Conservation (phyloP, 2,888 invertebrate species). For the Harpalus rubripes region DNA sequence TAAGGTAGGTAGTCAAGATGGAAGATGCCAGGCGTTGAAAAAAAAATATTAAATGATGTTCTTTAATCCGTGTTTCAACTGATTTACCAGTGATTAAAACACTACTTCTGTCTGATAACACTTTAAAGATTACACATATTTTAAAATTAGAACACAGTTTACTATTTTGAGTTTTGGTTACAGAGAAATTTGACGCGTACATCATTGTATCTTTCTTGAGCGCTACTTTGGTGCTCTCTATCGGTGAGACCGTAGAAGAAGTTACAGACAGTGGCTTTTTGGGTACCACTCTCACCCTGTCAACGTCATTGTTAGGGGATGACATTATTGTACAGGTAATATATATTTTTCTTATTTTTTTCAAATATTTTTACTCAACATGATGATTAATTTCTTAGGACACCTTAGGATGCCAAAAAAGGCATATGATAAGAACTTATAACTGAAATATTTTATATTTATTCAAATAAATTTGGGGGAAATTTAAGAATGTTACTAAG, state of each 20-base stretch:
- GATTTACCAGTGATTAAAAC: conserved; percentile 75
- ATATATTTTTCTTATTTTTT: not conserved
- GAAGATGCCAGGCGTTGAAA: conserved; percentile 42
- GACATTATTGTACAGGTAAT: conserved; percentile 97
- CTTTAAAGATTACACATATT: conserved; percentile 57
- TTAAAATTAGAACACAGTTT: conserved; percentile 21
- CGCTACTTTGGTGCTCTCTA: conserved; percentile 98
- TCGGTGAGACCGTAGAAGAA: conserved; percentile 99
- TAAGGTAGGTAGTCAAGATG: conserved; percentile 61
- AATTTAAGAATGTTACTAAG: not conserved
- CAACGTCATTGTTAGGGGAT: conserved; percentile 97
- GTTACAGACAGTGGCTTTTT: conserved; percentile 99
- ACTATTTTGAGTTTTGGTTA: conserved; percentile 79
- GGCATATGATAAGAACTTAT: conserved; percentile 26
- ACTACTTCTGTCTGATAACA: conserved; percentile 49
- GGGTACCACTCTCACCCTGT: conserved; percentile 98
- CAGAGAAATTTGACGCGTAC: conserved; percentile 99
- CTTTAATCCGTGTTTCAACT: conserved; percentile 77
- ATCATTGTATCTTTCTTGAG: conserved; percentile 99
- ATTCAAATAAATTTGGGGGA: not conserved
- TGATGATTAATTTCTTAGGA: conserved; percentile 56
- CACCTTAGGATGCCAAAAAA: conserved; percentile 48
- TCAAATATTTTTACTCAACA: not conserved
- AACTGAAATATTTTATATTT: conserved; percentile 13
- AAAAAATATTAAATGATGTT: conserved; percentile 73